Base-by-base conservation (phyloP, 2,797 vertebrate species). In the Gymnopithys bicolor region DNA sequence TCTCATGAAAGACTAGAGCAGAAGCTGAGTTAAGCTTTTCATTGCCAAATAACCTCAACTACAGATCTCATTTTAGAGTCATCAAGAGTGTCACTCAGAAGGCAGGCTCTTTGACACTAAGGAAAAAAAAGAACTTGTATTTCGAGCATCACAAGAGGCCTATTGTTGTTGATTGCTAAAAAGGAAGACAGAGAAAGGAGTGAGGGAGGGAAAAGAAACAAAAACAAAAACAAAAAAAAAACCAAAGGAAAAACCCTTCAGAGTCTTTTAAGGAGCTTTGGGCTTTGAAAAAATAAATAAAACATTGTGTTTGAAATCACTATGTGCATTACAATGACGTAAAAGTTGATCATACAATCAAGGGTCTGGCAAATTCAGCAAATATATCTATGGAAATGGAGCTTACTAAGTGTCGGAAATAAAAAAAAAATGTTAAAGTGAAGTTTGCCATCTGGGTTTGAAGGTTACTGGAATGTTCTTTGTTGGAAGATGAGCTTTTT, bases 251-350 rank as follows among this genome's bases (percentile, higher is more conserved):
- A 52, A 27, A 35, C 27, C 8, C 35, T 94, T 90, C 66, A 76
- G 91, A 95, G 66, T 74, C 28, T 91, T 94, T 94, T 92, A 93
- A 95, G 71, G 75, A 94, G 82, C 39, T 92, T 94, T 94, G 81
- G 88, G 90, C 86, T 97, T 96, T 95, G 94, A 96, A 97, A 97
- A 97, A 97, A 96, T 93, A 94, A 97, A 97, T 96, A 97, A 97
- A 97, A 95, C 93, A 76, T 97, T 87, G 33, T 37, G 81, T 96
- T 96, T 95, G 79, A 96, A 98, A 97, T 94, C 71, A 78, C 87
- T 96, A 94, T 97, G 95, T 97, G 84, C 33, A 70, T 87, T 92
- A 93, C 75, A 97, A 97, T 97, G 96, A 96, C 87, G 97, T 95
- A 87, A 97, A 96, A 90, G 83, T 95, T 97, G 84, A 79, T 93